Percentiles rank a stretch among this genome's conserved stretches.
phyloP scores from a whole-genome alignment of 1,140 invertebrate species.

The Drosophila kurseongensis region DNA sequence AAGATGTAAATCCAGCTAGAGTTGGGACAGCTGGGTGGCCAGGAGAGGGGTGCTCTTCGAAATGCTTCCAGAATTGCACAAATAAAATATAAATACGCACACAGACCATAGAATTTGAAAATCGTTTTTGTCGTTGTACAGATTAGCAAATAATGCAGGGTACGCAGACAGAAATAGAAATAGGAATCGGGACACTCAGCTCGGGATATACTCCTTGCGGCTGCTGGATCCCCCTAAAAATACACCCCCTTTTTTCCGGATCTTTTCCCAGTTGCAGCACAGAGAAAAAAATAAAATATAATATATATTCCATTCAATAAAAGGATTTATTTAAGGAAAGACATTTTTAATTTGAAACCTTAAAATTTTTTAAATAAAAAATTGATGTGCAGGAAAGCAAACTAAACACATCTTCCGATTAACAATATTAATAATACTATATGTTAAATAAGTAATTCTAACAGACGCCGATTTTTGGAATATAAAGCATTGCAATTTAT shows the following conservation, averaged over 20 bases:
- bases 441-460: too few species aligned
- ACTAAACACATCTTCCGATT: too few species aligned
- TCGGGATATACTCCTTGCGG: conserved; percentile 24
- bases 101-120: conserved; percentile 52
- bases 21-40: neutral
- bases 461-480: too few species aligned
- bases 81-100: conserved; percentile 60
- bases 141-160: conserved; percentile 59
- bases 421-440: too few species aligned
- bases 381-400: too few species aligned
- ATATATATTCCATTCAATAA: neutral
- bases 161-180: conserved; percentile 40
- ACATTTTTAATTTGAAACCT: too few species aligned
- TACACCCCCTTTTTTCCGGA: neutral
- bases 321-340: too few species aligned
- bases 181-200: conserved; percentile 12
- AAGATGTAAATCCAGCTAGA: conserved; percentile 46
- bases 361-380: too few species aligned
- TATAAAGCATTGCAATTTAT: too few species aligned
- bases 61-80: conserved; percentile 49
- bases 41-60: neutral
- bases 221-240: conserved; percentile 7
- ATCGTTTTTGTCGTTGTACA: conserved; percentile 45
- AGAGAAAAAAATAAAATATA: neutral
- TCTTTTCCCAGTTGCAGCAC: conserved; percentile 13